Base-by-base conservation (phyloP, 2,797 vertebrate species). In the Pempheris klunzingeri region DNA sequence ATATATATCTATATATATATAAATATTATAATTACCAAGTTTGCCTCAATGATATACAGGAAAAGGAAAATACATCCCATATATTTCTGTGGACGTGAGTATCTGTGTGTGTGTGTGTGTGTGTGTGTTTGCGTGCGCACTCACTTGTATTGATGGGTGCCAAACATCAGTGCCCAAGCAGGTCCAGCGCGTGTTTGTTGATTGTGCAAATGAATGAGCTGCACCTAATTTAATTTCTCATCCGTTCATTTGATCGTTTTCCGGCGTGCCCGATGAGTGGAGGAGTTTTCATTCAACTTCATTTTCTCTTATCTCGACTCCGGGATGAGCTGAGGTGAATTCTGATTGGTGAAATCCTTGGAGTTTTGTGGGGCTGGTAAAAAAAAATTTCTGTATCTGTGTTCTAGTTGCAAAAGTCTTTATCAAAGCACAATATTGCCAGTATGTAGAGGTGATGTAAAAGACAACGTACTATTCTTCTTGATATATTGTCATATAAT, bases 371-470 rank as follows among this genome's bases (percentile, higher is more conserved):
- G 86, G 87, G 88, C 82, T 90, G 78, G 89, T 88, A 79, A 82
- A 77, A 82, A 77, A 24, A 41, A 66, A 71, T 55, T 91, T 92
- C 85, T 90, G 89, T 93, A 92, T 92, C 87, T 91, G 89, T 94
- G 90, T 92, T 93, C 84, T 91, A 92, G 90, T 95, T 88, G 84
- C 91, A 89, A 93, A 92, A 80, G 87, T 95, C 94, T 93, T n/a
- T 93, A 94, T 93, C 86, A 92, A 96, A 96, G 95, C 95, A 96
- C 95, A 96, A 95, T 92, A 91, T 82, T 91, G 67, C 90, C 91
- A 86, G 87, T 92, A 94, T 94, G 94, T 95, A 95, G 91, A 94
- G 92, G 87, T 94, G 90, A 92, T 89, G 88, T 94, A 91, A 93
- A 90, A 92, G 88, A 94, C 92, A 91, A 92, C 77, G 85, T 94